phyloP scores from a whole-genome alignment of 2,113 vertebrate genomes.

The Orientallactaga bullata region DNA sequence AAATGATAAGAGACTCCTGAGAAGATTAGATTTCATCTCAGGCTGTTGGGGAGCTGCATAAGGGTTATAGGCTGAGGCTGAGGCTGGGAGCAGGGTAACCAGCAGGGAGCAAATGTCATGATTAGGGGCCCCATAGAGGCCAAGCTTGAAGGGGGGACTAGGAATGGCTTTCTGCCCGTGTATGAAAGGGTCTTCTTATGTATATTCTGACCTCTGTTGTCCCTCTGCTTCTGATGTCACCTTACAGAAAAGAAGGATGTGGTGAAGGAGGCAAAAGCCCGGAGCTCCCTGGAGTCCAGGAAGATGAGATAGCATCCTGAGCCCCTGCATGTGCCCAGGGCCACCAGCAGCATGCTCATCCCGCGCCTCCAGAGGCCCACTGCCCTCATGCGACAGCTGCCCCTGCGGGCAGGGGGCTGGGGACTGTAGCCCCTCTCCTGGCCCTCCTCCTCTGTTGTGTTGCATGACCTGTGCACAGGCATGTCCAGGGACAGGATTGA shows the following conservation, averaged over 20 bases:
- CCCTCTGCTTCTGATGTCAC: conserved; percentile 30
- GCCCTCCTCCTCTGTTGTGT: conserved; percentile 59
- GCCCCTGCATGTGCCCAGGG: conserved; percentile 72
- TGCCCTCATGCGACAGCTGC: conserved; percentile 66
- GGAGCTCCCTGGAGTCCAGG: conserved; percentile 86
- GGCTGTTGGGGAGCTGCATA: not conserved
- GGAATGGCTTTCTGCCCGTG: not conserved
- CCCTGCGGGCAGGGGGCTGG: conserved; percentile 63
- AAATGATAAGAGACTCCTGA: not conserved
- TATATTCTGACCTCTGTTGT: not conserved
- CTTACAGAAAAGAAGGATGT: conserved; percentile 86
- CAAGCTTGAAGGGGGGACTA: not conserved
- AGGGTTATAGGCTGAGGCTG: not conserved
- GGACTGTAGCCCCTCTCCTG: conserved; percentile 38
- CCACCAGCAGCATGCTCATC: conserved; percentile 72
- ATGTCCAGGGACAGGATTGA: conserved; percentile 65
- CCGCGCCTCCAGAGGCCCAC: conserved; percentile 76
- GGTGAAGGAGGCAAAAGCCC: conserved; percentile 85
- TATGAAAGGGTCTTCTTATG: not conserved
- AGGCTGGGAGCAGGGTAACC: not conserved
- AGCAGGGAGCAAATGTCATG: not conserved
- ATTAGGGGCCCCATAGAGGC: not conserved
- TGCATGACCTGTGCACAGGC: conserved; percentile 69
- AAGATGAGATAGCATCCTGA: conserved; percentile 88
- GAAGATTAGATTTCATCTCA: not conserved